phyloP scores from a whole-genome alignment of 2,797 vertebrate genomes.

The Geotria australis region DNA sequence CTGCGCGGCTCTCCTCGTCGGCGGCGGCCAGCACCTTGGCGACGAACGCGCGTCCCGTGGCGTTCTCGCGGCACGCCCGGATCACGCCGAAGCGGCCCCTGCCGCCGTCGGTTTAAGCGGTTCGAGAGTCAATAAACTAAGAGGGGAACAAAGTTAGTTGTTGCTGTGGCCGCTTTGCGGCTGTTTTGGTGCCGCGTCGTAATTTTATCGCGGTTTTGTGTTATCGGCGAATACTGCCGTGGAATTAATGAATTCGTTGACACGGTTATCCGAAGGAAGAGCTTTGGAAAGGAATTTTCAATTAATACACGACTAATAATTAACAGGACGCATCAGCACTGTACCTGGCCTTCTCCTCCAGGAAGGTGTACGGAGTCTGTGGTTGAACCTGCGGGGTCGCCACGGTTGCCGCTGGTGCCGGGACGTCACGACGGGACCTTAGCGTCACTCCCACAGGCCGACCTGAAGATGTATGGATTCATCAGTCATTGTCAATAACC shows the following conservation, averaged over 20 bases:
- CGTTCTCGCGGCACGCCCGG: conserved; percentile 65
- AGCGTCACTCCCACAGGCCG: too few relatives aligned
- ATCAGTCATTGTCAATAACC: too few relatives aligned
- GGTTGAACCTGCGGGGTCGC: conserved; percentile 52
- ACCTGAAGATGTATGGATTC: too few relatives aligned
- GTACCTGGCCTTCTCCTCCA: conserved; percentile 94
- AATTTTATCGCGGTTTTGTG: too few relatives aligned
- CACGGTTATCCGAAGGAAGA: too few relatives aligned
- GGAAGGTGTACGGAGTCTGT: conserved; percentile 89
- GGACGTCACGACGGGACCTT: conserved; percentile 13
- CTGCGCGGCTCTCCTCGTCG: conserved; percentile 41
- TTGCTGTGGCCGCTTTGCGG: not conserved
- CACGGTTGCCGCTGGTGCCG: conserved; percentile 20
- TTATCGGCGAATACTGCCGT: too few relatives aligned
- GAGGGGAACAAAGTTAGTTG: not conserved
- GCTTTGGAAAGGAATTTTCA: too few relatives aligned
- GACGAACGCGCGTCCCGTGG: conserved; percentile 63
- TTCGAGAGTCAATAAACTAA: not conserved
- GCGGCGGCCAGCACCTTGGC: conserved; percentile 72
- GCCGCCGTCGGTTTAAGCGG: not conserved
- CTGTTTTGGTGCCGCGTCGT: too few relatives aligned
- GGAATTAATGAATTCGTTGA: too few relatives aligned
- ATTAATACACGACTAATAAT: too few relatives aligned
- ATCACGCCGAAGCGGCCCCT: conserved; percentile 88
- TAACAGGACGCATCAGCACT: too few relatives aligned